These are phyloP conservation scores for Scytalopus superciliaris DNA, from an alignment of 2,113 vertebrate species.

Conservation along the genomic window DNA sequence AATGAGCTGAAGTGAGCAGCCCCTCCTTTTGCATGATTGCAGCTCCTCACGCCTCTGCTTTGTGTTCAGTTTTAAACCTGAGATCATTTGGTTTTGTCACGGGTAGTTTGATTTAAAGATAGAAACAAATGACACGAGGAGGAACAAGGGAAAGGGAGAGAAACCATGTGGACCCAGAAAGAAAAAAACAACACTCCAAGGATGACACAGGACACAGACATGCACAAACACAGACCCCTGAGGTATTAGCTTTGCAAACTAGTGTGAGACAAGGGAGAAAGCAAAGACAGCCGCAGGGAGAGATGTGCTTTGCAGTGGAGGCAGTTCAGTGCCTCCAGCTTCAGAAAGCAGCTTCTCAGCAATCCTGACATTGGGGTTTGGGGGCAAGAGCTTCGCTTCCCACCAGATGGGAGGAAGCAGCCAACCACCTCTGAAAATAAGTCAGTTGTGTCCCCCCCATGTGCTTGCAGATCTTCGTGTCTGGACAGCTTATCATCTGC, in stretches of 20 bases:
- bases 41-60: slow-evolving; percentile 45
- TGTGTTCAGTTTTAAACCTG: slow-evolving; percentile 62
- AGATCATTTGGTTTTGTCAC: slow-evolving; percentile 53
- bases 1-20: background rate
- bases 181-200: background rate
- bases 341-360: slow-evolving; percentile 28
- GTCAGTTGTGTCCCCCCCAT: background rate
- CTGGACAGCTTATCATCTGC: background rate
- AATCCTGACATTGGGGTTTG: background rate
- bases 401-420: background rate
- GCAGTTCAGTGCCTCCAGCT: slow-evolving; percentile 30
- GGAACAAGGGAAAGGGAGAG: background rate
- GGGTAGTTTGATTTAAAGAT: slow-evolving; percentile 30
- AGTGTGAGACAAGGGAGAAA: slow-evolving; percentile 21
- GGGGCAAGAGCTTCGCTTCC: background rate
- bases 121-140: background rate
- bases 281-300: slow-evolving; percentile 34
- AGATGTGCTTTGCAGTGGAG: slow-evolving; percentile 32
- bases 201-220: slow-evolving; percentile 52
- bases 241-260: slow-evolving; percentile 72
- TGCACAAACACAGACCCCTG: slow-evolving; percentile 61
- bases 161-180: slow-evolving; percentile 19
- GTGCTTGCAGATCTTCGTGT: background rate
- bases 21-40: background rate
- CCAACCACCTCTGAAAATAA: background rate